These are phyloP conservation scores for Xiphophorus couchianus DNA, from an alignment of 2,113 vertebrate species.

Conservation along the genomic window DNA sequence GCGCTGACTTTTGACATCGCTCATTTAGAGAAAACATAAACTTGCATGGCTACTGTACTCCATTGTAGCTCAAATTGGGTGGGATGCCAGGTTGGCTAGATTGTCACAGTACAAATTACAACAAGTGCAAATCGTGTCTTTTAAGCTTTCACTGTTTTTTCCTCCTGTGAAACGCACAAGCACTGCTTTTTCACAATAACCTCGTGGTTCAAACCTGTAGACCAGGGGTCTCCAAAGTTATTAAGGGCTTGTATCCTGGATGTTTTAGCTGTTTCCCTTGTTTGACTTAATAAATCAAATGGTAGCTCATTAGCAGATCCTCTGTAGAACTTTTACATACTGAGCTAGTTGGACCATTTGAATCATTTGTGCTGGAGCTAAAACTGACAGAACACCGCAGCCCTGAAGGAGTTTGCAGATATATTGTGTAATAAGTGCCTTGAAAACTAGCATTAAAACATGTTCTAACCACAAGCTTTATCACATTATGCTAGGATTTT, in stretches of 20 bases:
- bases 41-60: constrained; percentile 20
- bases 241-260: background rate
- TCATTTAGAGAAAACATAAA: constrained; percentile 9
- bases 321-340: no score
- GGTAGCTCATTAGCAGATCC: no score
- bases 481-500: background rate
- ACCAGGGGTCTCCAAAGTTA: background rate
- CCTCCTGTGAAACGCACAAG: background rate
- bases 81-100: constrained; percentile 3
- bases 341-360: no score
- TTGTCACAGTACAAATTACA: constrained; percentile 1
- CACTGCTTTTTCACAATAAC: background rate
- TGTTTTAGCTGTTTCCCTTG: no score
- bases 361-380: no score
- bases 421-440: no score
- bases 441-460: background rate
- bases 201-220: background rate
- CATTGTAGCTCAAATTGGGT: constrained; percentile 4
- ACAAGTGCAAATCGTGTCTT: background rate
- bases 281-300: no score
- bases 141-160: background rate
- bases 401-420: no score
- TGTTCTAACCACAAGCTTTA: background rate
- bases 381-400: no score
- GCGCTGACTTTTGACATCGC: no score